phyloP scores from a whole-genome alignment of 2,797 vertebrate species.

The Protosalanx chinensis region DNA sequence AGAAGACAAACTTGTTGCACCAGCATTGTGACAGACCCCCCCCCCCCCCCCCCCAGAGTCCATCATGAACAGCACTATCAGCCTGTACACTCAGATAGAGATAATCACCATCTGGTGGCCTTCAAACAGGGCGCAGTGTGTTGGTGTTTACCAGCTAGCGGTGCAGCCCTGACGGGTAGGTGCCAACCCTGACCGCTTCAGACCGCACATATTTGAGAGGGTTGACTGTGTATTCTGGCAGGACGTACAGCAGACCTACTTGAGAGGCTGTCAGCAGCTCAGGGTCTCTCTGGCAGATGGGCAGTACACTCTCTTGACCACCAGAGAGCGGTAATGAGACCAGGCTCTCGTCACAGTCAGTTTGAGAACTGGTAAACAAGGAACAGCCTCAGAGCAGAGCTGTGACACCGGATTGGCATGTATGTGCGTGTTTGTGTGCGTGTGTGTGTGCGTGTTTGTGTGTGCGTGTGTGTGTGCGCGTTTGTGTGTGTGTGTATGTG shows the following conservation, averaged over 20 bases:
- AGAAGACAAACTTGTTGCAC: neutral
- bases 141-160: conserved; percentile 11
- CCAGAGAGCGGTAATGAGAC: conserved; percentile 52
- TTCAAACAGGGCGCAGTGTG: neutral
- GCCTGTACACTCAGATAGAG: conserved; percentile 6
- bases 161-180: conserved; percentile 19
- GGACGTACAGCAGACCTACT: neutral
- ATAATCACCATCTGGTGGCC: conserved; percentile 21
- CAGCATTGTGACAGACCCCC: conserved; percentile 14
- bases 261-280: neutral
- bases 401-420: neutral
- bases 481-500: too few relatives aligned
- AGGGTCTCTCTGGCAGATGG: neutral
- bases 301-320: conserved; percentile 39
- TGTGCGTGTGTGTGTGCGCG: too few relatives aligned
- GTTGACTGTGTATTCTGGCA: neutral
- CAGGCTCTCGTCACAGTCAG: neutral
- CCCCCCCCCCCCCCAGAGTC: too few relatives aligned
- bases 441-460: conserved; percentile 13
- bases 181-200: conserved; percentile 20
- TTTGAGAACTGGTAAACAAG: neutral
- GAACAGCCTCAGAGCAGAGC: too few relatives aligned
- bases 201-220: conserved; percentile 17
- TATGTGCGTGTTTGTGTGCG: too few relatives aligned
- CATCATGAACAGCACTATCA: neutral